phyloP scores from a whole-genome alignment of 2,113 vertebrate species.

The Oncorhynchus gorbuscha region DNA sequence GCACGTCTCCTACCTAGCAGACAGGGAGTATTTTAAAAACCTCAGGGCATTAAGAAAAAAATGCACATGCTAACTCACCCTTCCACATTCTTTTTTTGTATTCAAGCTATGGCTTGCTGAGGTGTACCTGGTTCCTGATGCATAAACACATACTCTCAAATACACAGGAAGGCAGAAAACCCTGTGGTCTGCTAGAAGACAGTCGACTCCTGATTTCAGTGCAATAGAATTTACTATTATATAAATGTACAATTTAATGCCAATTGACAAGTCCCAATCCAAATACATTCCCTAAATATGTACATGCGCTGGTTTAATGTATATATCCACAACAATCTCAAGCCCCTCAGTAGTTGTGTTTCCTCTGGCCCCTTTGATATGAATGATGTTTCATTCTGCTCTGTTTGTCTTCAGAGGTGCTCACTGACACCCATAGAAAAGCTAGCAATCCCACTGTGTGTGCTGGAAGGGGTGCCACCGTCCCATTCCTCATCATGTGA shows the following conservation, averaged over 20 bases:
- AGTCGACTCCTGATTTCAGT: too few species aligned
- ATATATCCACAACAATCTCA: too few species aligned
- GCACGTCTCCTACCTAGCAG: slow-evolving; percentile 10
- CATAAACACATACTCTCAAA: neutral
- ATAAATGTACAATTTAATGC: too few species aligned
- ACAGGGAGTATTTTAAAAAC: slow-evolving; percentile 7
- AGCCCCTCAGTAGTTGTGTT: too few species aligned
- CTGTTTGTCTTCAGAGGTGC: too few species aligned
- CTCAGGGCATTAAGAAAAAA: slow-evolving; percentile 18
- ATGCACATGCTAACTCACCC: slow-evolving; percentile 3
- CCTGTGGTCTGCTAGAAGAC: neutral
- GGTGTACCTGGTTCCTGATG: neutral
- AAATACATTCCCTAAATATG: too few species aligned
- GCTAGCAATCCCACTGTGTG: neutral
- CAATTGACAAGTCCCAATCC: too few species aligned
- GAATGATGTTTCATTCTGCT: neutral
- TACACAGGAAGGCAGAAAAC: neutral
- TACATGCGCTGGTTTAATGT: too few species aligned
- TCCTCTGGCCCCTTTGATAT: neutral
- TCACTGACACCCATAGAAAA: neutral
- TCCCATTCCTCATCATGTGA: neutral
- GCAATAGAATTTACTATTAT: too few species aligned
- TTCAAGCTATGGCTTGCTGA: slow-evolving; percentile 32
- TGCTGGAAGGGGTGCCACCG: neutral
- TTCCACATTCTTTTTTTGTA: slow-evolving; percentile 20